Evolutionary conservation across 2,888 invertebrate species (phyloP).

Genomic region (Andrena bicolor): DNA sequence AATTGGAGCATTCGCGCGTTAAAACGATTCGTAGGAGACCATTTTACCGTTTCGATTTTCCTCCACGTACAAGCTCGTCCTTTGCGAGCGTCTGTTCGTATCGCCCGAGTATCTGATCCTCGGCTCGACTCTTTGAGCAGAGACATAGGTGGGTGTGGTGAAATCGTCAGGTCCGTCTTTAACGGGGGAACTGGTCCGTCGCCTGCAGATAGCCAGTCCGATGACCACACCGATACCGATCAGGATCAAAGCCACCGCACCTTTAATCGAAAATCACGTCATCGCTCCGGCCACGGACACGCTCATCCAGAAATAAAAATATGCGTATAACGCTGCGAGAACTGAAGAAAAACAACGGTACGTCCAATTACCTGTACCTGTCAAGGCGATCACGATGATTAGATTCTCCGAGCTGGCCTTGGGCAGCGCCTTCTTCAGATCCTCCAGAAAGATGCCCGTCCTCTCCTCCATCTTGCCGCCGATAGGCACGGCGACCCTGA

Average conservation of each 20-base stretch:
- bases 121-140: conserved; percentile 81
- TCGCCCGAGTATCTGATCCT: conserved; percentile 80
- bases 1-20: neutral
- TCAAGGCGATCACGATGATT: conserved; percentile 80
- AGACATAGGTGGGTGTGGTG: conserved; percentile 82
- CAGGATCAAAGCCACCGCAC: conserved; percentile 80
- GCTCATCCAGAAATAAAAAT: neutral
- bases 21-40: neutral
- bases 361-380: conserved; percentile 73
- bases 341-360: neutral
- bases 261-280: conserved; percentile 58
- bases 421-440: conserved; percentile 79
- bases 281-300: neutral
- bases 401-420: conserved; percentile 75
- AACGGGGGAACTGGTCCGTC: conserved; percentile 71
- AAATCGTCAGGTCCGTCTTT: conserved; percentile 80
- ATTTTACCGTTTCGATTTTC: conserved; percentile 81
- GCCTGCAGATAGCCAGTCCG: conserved; percentile 81
- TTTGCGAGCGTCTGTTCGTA: conserved; percentile 77
- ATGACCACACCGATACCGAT: conserved; percentile 83
- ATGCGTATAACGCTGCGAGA: too few species aligned
- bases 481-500: conserved; percentile 83
- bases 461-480: conserved; percentile 75
- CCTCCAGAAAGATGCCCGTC: conserved; percentile 77
- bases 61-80: conserved; percentile 81